These are phyloP conservation scores for Sabellastarte sp. DNA, from an alignment of 2,888 invertebrate genomes.

Conservation along the genomic window DNA sequence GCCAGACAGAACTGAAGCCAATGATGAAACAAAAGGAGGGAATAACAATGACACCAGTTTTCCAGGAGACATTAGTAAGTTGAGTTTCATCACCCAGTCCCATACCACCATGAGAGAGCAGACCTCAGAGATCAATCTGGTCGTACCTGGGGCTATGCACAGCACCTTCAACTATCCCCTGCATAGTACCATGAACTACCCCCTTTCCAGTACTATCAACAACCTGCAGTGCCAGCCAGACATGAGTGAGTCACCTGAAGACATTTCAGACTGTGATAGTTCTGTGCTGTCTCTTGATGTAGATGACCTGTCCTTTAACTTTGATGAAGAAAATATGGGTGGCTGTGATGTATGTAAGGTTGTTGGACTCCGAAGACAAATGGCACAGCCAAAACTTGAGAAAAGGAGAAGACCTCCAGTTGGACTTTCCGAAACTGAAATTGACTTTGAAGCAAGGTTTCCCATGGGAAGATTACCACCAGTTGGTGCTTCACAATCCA, in stretches of 20 bases:
- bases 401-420: neutral
- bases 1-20: too few relatives aligned
- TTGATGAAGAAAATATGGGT: neutral
- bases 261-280: neutral
- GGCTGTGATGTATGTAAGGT: neutral
- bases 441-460: neutral
- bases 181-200: neutral
- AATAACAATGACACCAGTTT: too few relatives aligned
- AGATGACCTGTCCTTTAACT: neutral
- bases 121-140: neutral
- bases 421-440: neutral
- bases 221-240: neutral
- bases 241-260: too few relatives aligned
- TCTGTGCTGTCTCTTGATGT: neutral
- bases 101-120: neutral
- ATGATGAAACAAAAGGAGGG: too few relatives aligned
- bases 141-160: neutral
- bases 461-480: neutral
- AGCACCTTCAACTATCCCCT: constrained; percentile 1
- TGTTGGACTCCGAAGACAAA: neutral
- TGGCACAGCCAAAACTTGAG: neutral
- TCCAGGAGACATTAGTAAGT: neutral
- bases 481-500: neutral
- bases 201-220: neutral
- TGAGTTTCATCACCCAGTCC: neutral